Conservation (phyloP, 2,797 vertebrate species). For the Urosaurus nigricauda region DNA sequence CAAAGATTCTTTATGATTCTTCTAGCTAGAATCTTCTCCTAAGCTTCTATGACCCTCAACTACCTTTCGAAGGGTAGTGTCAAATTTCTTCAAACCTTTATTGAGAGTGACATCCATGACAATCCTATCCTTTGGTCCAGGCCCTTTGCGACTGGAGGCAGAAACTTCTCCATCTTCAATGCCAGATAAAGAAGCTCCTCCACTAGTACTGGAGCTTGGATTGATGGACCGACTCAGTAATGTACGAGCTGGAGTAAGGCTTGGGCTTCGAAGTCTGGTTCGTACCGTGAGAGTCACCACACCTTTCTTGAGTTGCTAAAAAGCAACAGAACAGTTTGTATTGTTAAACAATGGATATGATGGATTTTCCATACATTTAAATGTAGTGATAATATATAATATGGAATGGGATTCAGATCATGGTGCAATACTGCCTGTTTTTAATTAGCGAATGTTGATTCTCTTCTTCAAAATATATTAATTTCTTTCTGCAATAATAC, state of each 20-base stretch:
- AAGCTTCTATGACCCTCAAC: neutral
- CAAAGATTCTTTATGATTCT: no score
- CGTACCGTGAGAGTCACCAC: constrained; percentile 93
- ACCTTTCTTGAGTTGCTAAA: constrained; percentile 94
- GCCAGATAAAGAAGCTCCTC: constrained; percentile 66
- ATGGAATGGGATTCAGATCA: no score
- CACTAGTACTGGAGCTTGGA: constrained; percentile 86
- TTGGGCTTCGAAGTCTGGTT: constrained; percentile 92
- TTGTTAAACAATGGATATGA: neutral
- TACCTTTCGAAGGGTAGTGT: neutral
- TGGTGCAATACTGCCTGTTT: no score
- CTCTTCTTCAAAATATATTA: no score
- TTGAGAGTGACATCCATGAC: constrained; percentile 95
- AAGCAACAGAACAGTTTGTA: constrained; percentile 36
- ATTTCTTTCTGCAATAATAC: no score
- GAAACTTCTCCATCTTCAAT: constrained; percentile 79
- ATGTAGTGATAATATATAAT: no score
- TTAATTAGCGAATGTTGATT: no score
- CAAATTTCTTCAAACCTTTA: constrained; percentile 81
- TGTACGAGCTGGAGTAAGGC: constrained; percentile 90
- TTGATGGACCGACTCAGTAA: constrained; percentile 91
- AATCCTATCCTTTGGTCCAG: constrained; percentile 93
- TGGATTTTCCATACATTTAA: no score
- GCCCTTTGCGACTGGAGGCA: constrained; percentile 81
- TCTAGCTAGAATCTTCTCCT: neutral